These are phyloP conservation scores for Phoebastria nigripes DNA, from an alignment of 2,797 vertebrate species.

Conservation along the genomic window DNA sequence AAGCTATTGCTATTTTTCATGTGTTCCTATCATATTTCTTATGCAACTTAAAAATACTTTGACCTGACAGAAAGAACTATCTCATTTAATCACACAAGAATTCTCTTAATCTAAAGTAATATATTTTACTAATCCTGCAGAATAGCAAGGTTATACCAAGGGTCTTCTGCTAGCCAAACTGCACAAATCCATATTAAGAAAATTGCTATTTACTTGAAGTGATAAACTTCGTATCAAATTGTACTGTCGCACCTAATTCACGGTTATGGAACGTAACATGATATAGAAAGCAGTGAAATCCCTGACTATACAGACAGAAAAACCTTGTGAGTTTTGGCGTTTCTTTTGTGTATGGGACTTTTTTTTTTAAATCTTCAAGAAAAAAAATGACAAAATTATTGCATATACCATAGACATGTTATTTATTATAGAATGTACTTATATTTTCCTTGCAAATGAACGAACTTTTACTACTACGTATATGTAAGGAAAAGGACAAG, in stretches of 20 bases:
- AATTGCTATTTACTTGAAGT: background rate
- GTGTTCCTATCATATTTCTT: conserved; percentile 9
- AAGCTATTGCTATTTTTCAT: background rate
- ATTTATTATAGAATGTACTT: background rate
- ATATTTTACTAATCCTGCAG: background rate
- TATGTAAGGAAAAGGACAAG: background rate
- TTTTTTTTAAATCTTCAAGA: background rate
- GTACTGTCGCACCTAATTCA: background rate
- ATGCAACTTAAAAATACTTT: background rate
- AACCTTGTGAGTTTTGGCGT: background rate
- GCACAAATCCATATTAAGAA: background rate
- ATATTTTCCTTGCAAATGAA: background rate
- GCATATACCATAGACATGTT: background rate
- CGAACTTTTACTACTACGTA: background rate
- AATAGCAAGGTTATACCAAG: background rate
- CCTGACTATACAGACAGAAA: background rate
- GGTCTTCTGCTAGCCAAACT: background rate
- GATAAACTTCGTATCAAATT: background rate
- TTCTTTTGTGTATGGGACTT: background rate
- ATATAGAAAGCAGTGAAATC: background rate
- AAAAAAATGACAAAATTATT: background rate
- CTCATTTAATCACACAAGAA: conserved; percentile 11
- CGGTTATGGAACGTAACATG: background rate
- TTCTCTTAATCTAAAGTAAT: conserved; percentile 3
- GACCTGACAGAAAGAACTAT: background rate